Percentiles rank a stretch among this genome's conserved stretches.
phyloP scores from a whole-genome alignment of 1,140 invertebrate genomes.

The Gryon sp. region DNA sequence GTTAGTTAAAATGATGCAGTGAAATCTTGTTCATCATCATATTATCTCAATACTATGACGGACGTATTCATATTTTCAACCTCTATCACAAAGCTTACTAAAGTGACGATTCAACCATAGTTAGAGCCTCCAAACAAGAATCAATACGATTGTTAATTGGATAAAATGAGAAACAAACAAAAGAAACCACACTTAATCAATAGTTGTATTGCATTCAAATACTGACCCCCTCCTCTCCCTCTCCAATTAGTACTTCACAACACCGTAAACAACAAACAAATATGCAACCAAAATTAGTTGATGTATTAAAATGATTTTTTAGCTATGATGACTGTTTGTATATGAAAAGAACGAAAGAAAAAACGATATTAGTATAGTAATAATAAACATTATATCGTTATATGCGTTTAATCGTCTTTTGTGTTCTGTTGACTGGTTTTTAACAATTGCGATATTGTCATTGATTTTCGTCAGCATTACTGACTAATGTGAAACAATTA shows the following conservation, averaged over 20 bases:
- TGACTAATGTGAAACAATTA: neutral
- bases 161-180: no score
- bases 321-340: conserved; percentile 49
- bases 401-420: conserved; percentile 26
- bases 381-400: conserved; percentile 55
- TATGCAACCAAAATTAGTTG: conserved; percentile 39
- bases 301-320: conserved; percentile 21
- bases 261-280: conserved; percentile 23
- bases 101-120: no score
- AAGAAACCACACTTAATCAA: conserved; percentile 32
- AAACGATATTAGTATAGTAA: conserved; percentile 53
- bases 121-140: conserved; percentile 29
- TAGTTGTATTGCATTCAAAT: conserved; percentile 45
- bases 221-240: conserved; percentile 1
- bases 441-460: conserved; percentile 39
- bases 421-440: conserved; percentile 49
- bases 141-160: conserved; percentile 25
- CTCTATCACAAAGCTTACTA: no score
- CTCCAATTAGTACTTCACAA: conserved; percentile 44
- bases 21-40: no score
- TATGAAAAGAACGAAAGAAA: conserved; percentile 26
- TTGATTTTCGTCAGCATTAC: conserved; percentile 14
- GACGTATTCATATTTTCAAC: no score
- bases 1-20: no score
- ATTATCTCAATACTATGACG: no score